Percentiles rank a stretch among this genome's conserved stretches.
These are phyloP conservation scores for Myiothlypis chrysogaster DNA, from an alignment of 2,797 vertebrate species.

Conservation along the genomic window DNA sequence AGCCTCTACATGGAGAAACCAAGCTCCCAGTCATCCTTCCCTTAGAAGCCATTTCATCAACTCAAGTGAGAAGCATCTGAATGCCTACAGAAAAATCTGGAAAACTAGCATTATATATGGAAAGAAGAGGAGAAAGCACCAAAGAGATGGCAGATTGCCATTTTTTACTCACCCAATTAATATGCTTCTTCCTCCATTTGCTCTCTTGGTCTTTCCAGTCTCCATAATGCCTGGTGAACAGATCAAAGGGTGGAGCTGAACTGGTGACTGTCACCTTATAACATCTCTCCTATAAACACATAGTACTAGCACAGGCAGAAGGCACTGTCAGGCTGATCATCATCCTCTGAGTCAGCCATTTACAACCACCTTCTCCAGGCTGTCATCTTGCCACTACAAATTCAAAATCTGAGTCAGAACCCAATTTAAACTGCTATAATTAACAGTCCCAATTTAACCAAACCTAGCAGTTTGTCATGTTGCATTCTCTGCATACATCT, in stretches of 20 bases:
- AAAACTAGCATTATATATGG: neutral
- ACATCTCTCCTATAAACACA: slow-evolving; percentile 51
- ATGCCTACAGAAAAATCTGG: slow-evolving; percentile 44
- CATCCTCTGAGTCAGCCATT: slow-evolving; percentile 61
- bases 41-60: neutral
- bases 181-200: slow-evolving; percentile 33
- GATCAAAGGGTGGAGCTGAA: slow-evolving; percentile 52
- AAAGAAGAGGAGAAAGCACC: slow-evolving; percentile 11
- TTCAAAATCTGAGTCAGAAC: slow-evolving; percentile 67
- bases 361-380: slow-evolving; percentile 67
- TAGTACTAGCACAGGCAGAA: slow-evolving; percentile 57
- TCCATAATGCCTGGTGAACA: slow-evolving; percentile 36
- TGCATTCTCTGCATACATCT: slow-evolving; percentile 36
- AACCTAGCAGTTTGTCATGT: slow-evolving; percentile 60
- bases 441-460: slow-evolving; percentile 66
- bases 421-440: slow-evolving; percentile 69
- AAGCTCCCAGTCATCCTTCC: neutral
- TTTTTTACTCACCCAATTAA: slow-evolving; percentile 50
- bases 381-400: slow-evolving; percentile 61
- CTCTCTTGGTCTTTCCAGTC: slow-evolving; percentile 34
- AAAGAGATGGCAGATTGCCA: neutral
- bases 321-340: slow-evolving; percentile 46
- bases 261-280: slow-evolving; percentile 42
- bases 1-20: neutral
- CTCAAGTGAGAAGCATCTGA: slow-evolving; percentile 2